Evolutionary conservation across 2,113 vertebrate species (phyloP), one percentile per base, ranked within the genome.

Genomic region (Oncorhynchus keta): DNA sequence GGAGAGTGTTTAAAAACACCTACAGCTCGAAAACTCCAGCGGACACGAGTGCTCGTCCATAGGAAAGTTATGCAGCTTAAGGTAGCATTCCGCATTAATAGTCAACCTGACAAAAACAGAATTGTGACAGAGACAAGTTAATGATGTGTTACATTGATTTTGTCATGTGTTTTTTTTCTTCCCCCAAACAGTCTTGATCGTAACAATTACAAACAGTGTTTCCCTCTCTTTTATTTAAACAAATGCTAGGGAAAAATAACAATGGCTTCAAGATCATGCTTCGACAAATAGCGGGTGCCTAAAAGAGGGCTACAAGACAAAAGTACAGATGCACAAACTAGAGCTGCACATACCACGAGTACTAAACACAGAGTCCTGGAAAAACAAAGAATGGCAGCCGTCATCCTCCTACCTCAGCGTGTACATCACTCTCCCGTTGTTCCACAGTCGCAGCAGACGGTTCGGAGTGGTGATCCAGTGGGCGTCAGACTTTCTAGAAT

Each of bases 381-480:
- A 18, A 70, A 72, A 28, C 26, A 30, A 9, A 30, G 5, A 26
- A 59, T 59, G 26, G 6, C 76, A 70, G 39, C 32, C 26, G 49
- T 22, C 48, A 30, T 55, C 26, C 67, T 74, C 87, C 66, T 87
- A 99, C 97, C 97, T 95, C 75, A 99, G 87, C 1, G 97, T 99
- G 80, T 99, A 99, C 74, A 99, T 95, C 75, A 99, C 96, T 82
- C 96, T 92, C 30, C 98, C 97, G 77, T 99, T 96, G 84, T 94
- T 96, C 96, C 96, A 96, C 77, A 99, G 95, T 68, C 98, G 90
- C 76, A 99, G 94, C 24, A 99, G 93, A 51, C 97, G 96, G 76
- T 99, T 99, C 26, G 98, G 98, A 24, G 98, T 99, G 26, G 98
- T 99, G 89, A 99, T 99, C 96, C 97, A 99, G 82, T 99, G 98